Evolutionary conservation across 1,140 invertebrate species (phyloP).

Genomic region (Mylabris phalerata): DNA sequence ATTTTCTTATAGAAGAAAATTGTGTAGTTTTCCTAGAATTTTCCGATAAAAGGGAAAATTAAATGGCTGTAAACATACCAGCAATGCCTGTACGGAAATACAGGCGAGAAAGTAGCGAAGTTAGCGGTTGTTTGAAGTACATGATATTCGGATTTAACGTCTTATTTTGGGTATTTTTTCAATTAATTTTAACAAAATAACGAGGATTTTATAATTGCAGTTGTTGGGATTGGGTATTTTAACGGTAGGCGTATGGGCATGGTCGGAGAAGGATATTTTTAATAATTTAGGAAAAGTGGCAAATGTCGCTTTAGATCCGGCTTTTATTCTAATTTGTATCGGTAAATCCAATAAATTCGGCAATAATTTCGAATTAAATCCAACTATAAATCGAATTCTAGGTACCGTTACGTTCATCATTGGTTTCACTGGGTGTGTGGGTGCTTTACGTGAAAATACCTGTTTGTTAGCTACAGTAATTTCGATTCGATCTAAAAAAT

Average conservation of each 20-base stretch:
- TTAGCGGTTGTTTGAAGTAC: slow-evolving; percentile 95
- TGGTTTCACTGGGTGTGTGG: slow-evolving; percentile 95
- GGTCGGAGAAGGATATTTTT: slow-evolving; percentile 95
- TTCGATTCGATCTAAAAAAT: no score
- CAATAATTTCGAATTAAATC: neutral
- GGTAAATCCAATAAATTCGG: slow-evolving; percentile 50
- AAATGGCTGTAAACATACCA: slow-evolving; percentile 44
- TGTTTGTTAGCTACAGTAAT: slow-evolving; percentile 79
- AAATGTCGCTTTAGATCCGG: slow-evolving; percentile 88
- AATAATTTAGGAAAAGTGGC: slow-evolving; percentile 85
- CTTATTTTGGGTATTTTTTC: slow-evolving; percentile 79
- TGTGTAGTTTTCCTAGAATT: no score
- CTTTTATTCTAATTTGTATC: slow-evolving; percentile 88
- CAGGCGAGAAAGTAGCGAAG: slow-evolving; percentile 82
- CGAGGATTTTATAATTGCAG: slow-evolving; percentile 50
- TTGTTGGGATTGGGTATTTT: slow-evolving; percentile 77
- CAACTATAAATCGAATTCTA: slow-evolving; percentile 37
- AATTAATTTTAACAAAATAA: neutral
- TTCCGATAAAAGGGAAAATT: no score
- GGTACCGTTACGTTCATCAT: slow-evolving; percentile 88
- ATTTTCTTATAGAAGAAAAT: no score
- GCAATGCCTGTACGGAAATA: slow-evolving; percentile 59
- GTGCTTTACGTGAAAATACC: slow-evolving; percentile 83
- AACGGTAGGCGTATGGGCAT: slow-evolving; percentile 91
- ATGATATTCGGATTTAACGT: slow-evolving; percentile 96